phyloP scores from a whole-genome alignment of 2,888 invertebrate genomes.

The Platycheirus rosarum region DNA sequence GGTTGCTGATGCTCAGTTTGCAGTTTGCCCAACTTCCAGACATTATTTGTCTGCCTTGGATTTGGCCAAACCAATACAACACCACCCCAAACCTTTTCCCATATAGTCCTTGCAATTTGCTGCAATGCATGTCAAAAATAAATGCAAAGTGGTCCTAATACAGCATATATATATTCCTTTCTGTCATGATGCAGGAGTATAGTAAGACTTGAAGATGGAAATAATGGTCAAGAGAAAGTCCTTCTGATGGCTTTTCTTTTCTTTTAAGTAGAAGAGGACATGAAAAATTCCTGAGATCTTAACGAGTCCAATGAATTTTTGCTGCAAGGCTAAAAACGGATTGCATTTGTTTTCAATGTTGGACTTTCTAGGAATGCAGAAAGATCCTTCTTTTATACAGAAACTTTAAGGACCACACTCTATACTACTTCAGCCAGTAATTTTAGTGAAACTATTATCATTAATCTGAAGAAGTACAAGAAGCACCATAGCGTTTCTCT shows the following conservation, averaged over 20 bases:
- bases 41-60: conserved; percentile 25
- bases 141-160: conserved; percentile 44
- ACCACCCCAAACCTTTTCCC: background rate
- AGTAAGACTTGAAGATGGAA: conserved; percentile 27
- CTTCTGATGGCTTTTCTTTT: background rate
- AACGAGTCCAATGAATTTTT: conserved; percentile 36
- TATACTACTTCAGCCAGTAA: conserved; percentile 4
- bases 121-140: conserved; percentile 55
- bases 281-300: conserved; percentile 31
- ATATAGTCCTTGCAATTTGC: conserved; percentile 46
- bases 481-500: no score
- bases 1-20: conserved; percentile 45
- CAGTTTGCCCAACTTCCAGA: conserved; percentile 21
- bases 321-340: conserved; percentile 20
- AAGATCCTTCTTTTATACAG: background rate
- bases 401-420: background rate
- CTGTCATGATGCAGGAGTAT: conserved; percentile 10
- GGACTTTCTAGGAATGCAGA: background rate
- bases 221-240: conserved; percentile 35
- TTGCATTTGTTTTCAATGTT: conserved; percentile 33
- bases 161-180: background rate
- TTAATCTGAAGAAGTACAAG: conserved; percentile 44
- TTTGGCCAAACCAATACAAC: background rate
- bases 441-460: conserved; percentile 35
- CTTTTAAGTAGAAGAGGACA: background rate